Percentiles rank a stretch among this genome's conserved stretches.
Conservation (phyloP, 2,113 vertebrate genomes). For the Pterocles burchelli region DNA sequence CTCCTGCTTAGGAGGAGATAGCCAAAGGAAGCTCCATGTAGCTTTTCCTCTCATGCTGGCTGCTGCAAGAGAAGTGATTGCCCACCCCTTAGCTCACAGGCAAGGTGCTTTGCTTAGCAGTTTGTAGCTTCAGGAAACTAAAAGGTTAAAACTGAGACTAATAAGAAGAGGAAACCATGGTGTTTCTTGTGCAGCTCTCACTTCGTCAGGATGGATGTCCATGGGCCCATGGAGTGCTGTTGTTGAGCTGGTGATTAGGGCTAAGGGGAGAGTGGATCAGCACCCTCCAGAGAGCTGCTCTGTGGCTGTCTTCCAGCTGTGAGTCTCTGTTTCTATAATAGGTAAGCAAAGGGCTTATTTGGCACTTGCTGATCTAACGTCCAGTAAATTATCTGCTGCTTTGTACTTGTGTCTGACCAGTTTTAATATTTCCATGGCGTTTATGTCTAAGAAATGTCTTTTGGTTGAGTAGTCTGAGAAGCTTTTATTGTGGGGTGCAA, state of each 20-base stretch:
- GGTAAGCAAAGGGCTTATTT: background rate
- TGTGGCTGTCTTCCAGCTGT: background rate
- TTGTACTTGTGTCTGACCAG: background rate
- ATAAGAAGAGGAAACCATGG: background rate
- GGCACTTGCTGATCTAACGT: background rate
- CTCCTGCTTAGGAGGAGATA: background rate
- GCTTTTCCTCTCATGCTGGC: background rate
- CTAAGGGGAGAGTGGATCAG: background rate
- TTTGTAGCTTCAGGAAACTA: background rate
- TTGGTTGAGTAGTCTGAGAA: background rate
- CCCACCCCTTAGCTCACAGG: background rate
- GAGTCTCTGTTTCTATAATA: rapidly evolving
- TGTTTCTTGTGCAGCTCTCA: background rate
- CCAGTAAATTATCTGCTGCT: background rate
- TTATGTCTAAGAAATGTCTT: background rate
- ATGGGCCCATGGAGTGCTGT: background rate
- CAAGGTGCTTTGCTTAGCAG: background rate
- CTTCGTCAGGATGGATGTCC: background rate
- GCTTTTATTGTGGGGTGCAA: background rate
- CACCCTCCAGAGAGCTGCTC: rapidly evolving
- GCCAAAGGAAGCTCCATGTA: background rate
- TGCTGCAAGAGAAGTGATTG: background rate
- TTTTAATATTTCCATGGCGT: background rate
- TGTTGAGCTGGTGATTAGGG: background rate
- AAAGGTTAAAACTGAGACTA: background rate